Base-by-base conservation (phyloP, 1,140 invertebrate genomes). In the Capitella teleta region DNA sequence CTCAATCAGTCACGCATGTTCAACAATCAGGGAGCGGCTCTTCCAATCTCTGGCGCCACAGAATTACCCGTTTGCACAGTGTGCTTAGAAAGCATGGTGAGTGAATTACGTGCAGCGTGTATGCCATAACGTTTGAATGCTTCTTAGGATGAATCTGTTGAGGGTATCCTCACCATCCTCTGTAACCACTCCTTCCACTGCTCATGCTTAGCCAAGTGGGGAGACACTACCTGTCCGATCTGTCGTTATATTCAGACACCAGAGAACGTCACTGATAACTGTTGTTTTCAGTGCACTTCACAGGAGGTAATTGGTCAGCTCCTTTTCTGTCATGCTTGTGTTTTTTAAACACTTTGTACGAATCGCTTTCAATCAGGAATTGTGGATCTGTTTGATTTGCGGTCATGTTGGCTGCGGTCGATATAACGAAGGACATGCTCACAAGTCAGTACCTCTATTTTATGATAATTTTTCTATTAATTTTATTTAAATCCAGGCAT, bases 361-460 rank as follows among this genome's bases (percentile, higher is more conserved):
- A 41, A 18, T 8, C 19, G 10, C 40, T 23, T 0, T 44, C 42
- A 28, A 55, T 53, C 56, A 93, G 66, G 86, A 87, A 54, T 73
- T 98, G 0, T 99, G 96, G 96, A 97, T 98, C 56, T 99, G 96
- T 71, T 74, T 99, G 16, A 94, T 98, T 54, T 99, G 96, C 74
- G 96, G 95, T 12, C 86, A 98, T 73, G 84, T 98, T 38, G 96
- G 95, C 30, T 99, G 96, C 76, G 91, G 92, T 14, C 75, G 88
- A 49, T 86, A 86, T 69, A 76, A 78, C 19, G 77, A 78, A 45
- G 80, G 81, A 2, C 84, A 86, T 68, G 83, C 83, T 14, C 79
- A 80, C 59, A 75, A 76, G 78, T 80, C 61, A 63, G 64, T 61
- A n/a, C 6, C 5, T 4, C 21, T 43, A 14, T 19, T 5, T 19